Percentiles rank a stretch among this genome's conserved stretches.
Evolutionary conservation across 2,888 invertebrate genomes (phyloP).

Genomic region (Pachycephus smyrnensis): DNA sequence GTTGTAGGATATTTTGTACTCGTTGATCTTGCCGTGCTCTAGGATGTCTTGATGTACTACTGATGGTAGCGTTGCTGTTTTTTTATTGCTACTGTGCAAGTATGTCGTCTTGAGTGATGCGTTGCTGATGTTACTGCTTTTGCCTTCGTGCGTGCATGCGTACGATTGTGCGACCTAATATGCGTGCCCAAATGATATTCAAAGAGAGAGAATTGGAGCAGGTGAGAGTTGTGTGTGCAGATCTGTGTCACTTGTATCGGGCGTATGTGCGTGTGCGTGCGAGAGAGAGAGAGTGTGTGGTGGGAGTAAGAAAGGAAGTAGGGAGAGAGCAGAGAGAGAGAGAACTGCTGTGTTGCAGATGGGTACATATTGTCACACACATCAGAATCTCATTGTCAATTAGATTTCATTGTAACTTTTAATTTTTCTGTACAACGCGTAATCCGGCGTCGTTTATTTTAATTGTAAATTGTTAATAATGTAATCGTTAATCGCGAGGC

Average conservation of each 20-base stretch:
- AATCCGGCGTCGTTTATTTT: background rate
- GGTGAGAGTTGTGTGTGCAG: background rate
- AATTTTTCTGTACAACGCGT: background rate
- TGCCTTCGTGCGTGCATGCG: background rate
- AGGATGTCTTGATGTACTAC: background rate
- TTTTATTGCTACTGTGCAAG: background rate
- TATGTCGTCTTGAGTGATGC: background rate
- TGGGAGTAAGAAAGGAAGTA: background rate
- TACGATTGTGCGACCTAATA: background rate
- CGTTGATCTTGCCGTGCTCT: background rate
- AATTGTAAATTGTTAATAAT: background rate
- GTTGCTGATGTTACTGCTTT: background rate
- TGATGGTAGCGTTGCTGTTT: background rate
- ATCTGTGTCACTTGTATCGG: background rate
- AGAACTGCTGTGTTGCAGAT: background rate
- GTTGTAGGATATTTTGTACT: background rate
- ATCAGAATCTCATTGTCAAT: background rate
- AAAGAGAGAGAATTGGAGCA: background rate
- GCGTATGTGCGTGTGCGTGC: background rate
- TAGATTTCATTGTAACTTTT: background rate
- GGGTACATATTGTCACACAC: background rate
- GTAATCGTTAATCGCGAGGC: background rate
- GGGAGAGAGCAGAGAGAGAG: background rate
- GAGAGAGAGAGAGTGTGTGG: slow-evolving; percentile 1
- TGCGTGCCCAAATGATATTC: background rate